Percentiles rank a stretch among this genome's conserved stretches.
Conservation (phyloP, 2,113 vertebrate species). For the Poicephalus gulielmi region DNA sequence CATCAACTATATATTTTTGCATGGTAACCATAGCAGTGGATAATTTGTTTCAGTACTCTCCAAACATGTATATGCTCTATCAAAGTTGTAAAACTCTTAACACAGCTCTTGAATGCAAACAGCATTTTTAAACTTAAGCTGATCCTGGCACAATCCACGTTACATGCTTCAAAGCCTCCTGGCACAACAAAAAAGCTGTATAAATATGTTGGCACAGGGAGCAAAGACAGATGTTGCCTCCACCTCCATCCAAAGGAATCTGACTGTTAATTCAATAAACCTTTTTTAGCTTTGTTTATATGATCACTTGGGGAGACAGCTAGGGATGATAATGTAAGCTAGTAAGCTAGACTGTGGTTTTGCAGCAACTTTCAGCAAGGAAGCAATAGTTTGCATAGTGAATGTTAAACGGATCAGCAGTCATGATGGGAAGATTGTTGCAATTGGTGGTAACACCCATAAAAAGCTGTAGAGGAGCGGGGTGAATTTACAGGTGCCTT, state of each 20-base stretch:
- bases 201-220: neutral
- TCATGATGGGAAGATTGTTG: neutral
- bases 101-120: conserved; percentile 16
- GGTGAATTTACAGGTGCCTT: neutral
- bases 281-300: neutral
- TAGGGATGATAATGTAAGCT: neutral
- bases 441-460: neutral
- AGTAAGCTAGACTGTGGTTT: neutral
- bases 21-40: conserved; percentile 21
- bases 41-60: conserved; percentile 39
- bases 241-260: neutral
- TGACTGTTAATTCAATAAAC: conserved; percentile 20
- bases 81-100: conserved; percentile 22
- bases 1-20: neutral
- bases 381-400: neutral
- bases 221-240: conserved; percentile 10
- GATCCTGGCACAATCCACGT: conserved; percentile 2
- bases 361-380: neutral
- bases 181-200: neutral
- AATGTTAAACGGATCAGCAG: fast-evolving
- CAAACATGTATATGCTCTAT: neutral
- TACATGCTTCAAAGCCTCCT: neutral
- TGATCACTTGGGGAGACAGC: neutral
- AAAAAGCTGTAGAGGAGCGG: neutral
- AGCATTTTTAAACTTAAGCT: conserved; percentile 7